These are phyloP conservation scores for Psammodynastes pulverulentus DNA, from an alignment of 2,113 vertebrate genomes.

Conservation along the genomic window DNA sequence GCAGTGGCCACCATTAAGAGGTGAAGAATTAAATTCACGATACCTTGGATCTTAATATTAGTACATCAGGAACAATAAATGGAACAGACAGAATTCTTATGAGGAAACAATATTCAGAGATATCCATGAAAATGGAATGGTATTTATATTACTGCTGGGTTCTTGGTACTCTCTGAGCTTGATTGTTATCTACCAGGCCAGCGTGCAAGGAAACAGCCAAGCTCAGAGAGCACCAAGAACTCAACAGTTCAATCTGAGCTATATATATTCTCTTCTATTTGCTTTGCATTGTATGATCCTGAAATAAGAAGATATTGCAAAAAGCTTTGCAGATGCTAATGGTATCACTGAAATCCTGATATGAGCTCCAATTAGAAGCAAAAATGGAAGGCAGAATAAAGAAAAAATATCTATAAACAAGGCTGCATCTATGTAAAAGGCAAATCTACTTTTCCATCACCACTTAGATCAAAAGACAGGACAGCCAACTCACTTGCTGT, in stretches of 20 bases:
- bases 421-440: not conserved
- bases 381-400: not conserved
- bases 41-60: not conserved
- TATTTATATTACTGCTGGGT: not conserved
- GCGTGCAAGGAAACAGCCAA: not conserved
- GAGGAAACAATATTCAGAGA: not conserved
- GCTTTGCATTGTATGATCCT: not conserved
- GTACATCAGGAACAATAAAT: not conserved
- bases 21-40: not conserved
- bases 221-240: not conserved
- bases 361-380: not conserved
- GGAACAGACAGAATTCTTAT: not conserved
- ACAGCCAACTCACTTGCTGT: not conserved
- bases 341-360: not conserved
- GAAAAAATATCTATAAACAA: not conserved
- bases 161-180: not conserved
- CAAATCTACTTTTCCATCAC: not conserved
- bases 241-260: not conserved
- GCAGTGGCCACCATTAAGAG: not conserved
- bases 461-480: not conserved
- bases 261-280: not conserved
- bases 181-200: not conserved
- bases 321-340: not conserved
- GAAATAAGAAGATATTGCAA: not conserved
- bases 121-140: not conserved